A percentile compares a stretch with the other conserved stretches of the same genome.
Evolutionary conservation across 2,888 invertebrate species (phyloP).

Genomic region (Schizaphis graminum): DNA sequence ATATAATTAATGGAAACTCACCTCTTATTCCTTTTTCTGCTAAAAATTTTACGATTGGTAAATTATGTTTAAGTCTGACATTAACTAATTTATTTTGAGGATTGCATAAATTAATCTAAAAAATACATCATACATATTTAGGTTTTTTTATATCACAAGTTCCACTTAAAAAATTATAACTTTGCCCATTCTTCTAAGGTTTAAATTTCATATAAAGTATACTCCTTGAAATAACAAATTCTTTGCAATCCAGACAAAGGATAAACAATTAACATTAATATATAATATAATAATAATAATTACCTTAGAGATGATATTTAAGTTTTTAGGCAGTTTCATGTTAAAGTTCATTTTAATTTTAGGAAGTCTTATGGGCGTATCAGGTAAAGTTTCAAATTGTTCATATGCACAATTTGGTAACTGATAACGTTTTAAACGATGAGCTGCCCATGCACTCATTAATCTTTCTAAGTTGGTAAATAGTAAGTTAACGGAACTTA

Average conservation of each 20-base stretch:
- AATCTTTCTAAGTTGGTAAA: slow-evolving; percentile 79
- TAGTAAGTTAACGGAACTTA: slow-evolving; percentile 77
- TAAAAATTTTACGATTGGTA: slow-evolving; percentile 51
- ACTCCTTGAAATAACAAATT: not conserved
- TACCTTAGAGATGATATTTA: slow-evolving; percentile 60
- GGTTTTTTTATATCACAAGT: not conserved
- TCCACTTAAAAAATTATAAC: too few relatives aligned
- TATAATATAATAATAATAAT: not conserved
- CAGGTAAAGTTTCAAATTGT: slow-evolving; percentile 76
- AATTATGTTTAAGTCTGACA: slow-evolving; percentile 53
- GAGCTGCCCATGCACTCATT: slow-evolving; percentile 86
- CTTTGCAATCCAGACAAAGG: not conserved
- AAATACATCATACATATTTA: not conserved
- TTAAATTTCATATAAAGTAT: not conserved
- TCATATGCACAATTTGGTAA: slow-evolving; percentile 81
- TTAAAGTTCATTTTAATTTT: slow-evolving; percentile 78
- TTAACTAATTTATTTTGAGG: slow-evolving; percentile 59
- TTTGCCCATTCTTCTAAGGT: too few relatives aligned
- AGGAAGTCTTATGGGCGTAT: slow-evolving; percentile 77
- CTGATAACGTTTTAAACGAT: slow-evolving; percentile 82
- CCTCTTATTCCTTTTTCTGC: slow-evolving; percentile 56
- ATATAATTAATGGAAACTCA: not conserved
- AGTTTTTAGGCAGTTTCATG: slow-evolving; percentile 71
- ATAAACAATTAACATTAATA: not conserved
- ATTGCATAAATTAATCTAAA: slow-evolving; percentile 49